phyloP scores from a whole-genome alignment of 2,888 invertebrate species.

The Drosophila affinis region DNA sequence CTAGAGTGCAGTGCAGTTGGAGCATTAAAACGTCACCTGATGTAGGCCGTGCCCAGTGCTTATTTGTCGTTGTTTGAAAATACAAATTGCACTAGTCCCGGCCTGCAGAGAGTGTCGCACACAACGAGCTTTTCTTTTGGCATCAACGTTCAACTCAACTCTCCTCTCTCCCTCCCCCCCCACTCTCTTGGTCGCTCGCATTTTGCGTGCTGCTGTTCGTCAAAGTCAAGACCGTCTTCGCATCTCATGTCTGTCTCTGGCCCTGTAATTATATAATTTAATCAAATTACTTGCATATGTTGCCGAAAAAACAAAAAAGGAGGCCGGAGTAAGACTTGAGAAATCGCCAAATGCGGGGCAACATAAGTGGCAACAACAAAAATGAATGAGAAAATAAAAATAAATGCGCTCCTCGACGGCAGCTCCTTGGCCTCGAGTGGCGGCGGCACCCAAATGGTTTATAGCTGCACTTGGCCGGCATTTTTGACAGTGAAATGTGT shows the following conservation, averaged over 20 bases:
- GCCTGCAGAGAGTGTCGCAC: slow-evolving; percentile 85
- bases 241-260: slow-evolving; percentile 47
- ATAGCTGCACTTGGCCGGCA: slow-evolving; percentile 23
- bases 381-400: slow-evolving; percentile 25
- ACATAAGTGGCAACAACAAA: slow-evolving; percentile 65
- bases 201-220: slow-evolving; percentile 55
- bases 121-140: slow-evolving; percentile 47
- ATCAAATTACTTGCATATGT: slow-evolving; percentile 82
- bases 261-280: slow-evolving; percentile 83
- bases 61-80: slow-evolving; percentile 84
- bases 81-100: slow-evolving; percentile 88
- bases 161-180: background rate
- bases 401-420: slow-evolving; percentile 24
- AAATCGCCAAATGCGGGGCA: slow-evolving; percentile 43
- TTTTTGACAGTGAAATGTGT: slow-evolving; percentile 74
- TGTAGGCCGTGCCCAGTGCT: slow-evolving; percentile 86
- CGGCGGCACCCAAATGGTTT: slow-evolving; percentile 36
- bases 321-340: slow-evolving; percentile 31
- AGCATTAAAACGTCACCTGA: slow-evolving; percentile 79
- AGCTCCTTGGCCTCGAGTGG: slow-evolving; percentile 13
- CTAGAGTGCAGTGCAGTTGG: slow-evolving; percentile 42
- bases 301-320: slow-evolving; percentile 61
- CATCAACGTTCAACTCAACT: slow-evolving; percentile 22
- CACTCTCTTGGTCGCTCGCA: background rate
- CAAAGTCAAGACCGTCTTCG: slow-evolving; percentile 52